Base-by-base conservation (phyloP, 2,888 invertebrate species). In the Cistogaster globosa region DNA sequence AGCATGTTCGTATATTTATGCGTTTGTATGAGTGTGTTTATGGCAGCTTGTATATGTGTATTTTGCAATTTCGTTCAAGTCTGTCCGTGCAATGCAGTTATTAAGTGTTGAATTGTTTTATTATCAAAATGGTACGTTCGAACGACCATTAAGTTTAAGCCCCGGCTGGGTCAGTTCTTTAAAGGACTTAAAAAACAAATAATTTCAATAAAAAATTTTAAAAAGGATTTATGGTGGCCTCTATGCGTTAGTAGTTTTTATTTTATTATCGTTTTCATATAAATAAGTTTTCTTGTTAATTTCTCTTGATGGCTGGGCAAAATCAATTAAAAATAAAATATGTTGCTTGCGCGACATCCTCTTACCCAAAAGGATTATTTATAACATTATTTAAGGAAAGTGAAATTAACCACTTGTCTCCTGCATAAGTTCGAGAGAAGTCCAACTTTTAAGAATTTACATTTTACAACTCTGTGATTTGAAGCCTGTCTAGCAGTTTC, bases 41-140 rank as follows among this genome's bases (percentile, higher is more conserved):
- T 26, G 58, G 22, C 5, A n/a, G 57, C 8, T 26, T 42, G 51
- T 53, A n/a, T 26, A 45, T 62, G 62, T 57, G 38, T 75, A 81
- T 68, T 63, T 69, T 57, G 62, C 42, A 62, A 82, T 76, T 82
- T 57, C 62, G 51, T n/a, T 76, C 32, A 76, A 62, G 45, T 71
- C 69, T 14, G 69, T 85, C 74, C 77, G 71, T 78, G 74, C 69
- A 78, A 69, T 82, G 74, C 82, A 75, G 78, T 85, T 85, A 85
- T 82, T 78, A 85, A 85, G 85, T 85, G 85, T 82, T 85, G 85
- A 85, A 82, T 82, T 85, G 81, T 85, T 82, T 81, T 78, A 85
- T 85, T 78, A 85, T 75, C 69, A 82, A 78, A 74, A 78, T 74
- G 62, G 72, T 71, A 71, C 69, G 22, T 63, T 42, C 42, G 62